A percentile compares a stretch with the other conserved stretches of the same genome.
Conservation (phyloP, 2,113 vertebrate species). For the Calidris pygmaea region DNA sequence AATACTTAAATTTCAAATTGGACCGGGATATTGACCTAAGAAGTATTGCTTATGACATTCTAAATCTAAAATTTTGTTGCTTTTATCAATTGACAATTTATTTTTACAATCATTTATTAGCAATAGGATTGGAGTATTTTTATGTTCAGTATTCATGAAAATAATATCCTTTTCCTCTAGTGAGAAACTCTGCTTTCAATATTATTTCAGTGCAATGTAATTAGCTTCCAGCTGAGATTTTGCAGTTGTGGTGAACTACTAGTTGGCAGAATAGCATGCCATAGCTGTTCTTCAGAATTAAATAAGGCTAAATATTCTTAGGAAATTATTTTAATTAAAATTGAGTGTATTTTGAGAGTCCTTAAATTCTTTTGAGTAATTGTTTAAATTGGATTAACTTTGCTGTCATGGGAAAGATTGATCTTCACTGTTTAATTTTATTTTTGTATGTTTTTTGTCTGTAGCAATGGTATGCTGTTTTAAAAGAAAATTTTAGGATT, state of each 20-base stretch:
- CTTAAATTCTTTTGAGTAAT: background rate
- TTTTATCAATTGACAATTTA: background rate
- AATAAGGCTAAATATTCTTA: background rate
- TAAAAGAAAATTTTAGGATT: background rate
- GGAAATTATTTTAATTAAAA: conserved; percentile 8
- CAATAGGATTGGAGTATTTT: background rate
- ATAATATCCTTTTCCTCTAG: background rate
- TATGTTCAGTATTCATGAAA: background rate
- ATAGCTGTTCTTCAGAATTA: background rate
- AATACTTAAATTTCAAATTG: background rate
- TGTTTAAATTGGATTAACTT: background rate
- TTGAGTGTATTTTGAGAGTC: background rate
- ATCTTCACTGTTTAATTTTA: background rate
- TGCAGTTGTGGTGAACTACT: background rate
- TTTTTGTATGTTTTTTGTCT: background rate
- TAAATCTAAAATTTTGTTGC: background rate
- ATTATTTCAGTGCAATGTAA: background rate
- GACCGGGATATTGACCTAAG: background rate
- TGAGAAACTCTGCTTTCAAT: background rate
- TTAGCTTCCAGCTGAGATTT: conserved; percentile 17
- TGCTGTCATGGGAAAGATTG: background rate
- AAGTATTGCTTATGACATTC: background rate
- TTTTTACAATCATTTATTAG: background rate
- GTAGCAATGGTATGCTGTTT: background rate
- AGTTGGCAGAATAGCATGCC: background rate